phyloP scores from a whole-genome alignment of 2,113 vertebrate genomes.

The Aegithalos caudatus region DNA sequence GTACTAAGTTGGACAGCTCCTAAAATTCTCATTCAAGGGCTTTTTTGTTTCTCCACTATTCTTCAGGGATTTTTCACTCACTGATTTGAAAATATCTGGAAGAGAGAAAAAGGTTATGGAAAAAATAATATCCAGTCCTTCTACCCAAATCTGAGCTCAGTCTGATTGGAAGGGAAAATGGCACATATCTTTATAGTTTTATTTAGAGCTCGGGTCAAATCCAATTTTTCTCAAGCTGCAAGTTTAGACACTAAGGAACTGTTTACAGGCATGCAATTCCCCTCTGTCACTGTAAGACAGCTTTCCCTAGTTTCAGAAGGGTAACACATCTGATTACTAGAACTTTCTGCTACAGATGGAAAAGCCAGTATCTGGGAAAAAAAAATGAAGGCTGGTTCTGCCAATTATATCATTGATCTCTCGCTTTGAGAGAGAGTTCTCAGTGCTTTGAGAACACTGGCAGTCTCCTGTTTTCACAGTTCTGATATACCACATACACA shows the following conservation, averaged over 20 bases:
- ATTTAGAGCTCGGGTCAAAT: constrained; percentile 60
- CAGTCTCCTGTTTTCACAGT: not conserved
- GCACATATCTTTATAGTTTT: constrained; percentile 31
- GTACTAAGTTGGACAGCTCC: not conserved
- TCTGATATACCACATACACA: not conserved
- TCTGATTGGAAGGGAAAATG: constrained; percentile 55
- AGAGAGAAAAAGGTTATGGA: not conserved
- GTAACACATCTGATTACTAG: constrained; percentile 37
- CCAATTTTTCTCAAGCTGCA: constrained; percentile 58
- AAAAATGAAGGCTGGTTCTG: not conserved
- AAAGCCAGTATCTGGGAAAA: constrained; percentile 12
- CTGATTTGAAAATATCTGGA: constrained; percentile 5
- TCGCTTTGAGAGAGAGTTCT: not conserved
- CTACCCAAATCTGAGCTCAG: constrained; percentile 31
- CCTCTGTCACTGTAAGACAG: constrained; percentile 41
- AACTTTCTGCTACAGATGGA: constrained; percentile 37
- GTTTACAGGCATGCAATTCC: constrained; percentile 39
- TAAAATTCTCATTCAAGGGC: constrained; percentile 26
- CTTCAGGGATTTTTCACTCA: constrained; percentile 50
- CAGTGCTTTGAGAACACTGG: constrained; percentile 3
- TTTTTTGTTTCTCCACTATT: constrained; percentile 49
- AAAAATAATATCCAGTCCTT: constrained; percentile 59
- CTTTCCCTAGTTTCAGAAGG: constrained; percentile 49
- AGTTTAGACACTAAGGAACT: constrained; percentile 46
- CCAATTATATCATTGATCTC: constrained; percentile 15